Evolutionary conservation across 2,797 vertebrate genomes (phyloP), one percentile per base, ranked within the genome.

Genomic region (Danio kyathit): DNA sequence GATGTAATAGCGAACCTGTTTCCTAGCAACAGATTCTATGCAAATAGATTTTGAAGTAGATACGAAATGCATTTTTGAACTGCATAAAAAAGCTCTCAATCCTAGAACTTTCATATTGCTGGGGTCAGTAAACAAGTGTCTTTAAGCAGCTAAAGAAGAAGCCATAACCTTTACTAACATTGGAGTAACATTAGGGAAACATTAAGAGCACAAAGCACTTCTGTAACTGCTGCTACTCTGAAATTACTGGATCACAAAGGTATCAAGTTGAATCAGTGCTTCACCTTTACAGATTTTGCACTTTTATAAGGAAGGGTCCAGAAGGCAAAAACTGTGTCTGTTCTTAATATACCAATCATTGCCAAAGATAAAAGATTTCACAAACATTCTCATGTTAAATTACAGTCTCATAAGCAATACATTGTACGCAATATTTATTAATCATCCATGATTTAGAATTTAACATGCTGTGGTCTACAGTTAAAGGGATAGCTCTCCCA

Each of bases 11-110:
- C 12, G 71, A 86, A 88, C 87, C 84, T n/a, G 82, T 86, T 63
- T 86, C 44, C 16, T 52, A 73, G 77, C 43, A 61, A 60, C 82
- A 86, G 88, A 90, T 83, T 89, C 89, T 93, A 94, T 92, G 90
- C 91, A 93, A 92, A 89, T 41, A 76, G 84, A 81, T 63, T 61
- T 79, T 40, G 59, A 73, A 67, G 46, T 57, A 67, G 19, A 67
- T 16, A 64, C 41, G 73, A 59, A 0, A 60, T 17, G 14, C 0
- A 48, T 59, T 49, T 21, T 60, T 60, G 7, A 70, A 60, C 16
- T 43, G 59, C 76, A 40, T 41, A 48, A 29, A 76, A 66, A 14
- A 43, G n/a, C 12, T 38, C 57, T 38, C 13, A 54, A 19, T 59
- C 56, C n/a, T 29, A 7, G 40, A 72, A 16, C n/a, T 71, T 75